Conservation (phyloP, 2,888 invertebrate species). For the Agrotis puta region DNA sequence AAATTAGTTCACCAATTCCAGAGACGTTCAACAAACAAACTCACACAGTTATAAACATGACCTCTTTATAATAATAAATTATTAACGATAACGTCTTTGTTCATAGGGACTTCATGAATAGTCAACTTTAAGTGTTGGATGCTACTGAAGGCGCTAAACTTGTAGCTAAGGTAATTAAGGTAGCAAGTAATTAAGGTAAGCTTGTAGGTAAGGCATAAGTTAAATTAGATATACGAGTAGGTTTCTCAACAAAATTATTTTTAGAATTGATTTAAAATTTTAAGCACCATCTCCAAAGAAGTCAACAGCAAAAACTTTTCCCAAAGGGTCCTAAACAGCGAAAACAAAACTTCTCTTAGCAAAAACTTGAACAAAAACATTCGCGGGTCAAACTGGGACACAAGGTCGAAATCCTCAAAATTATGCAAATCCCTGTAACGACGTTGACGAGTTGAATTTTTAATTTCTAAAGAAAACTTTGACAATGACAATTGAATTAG, state of each 20-base stretch:
- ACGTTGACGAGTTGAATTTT: conserved; percentile 70
- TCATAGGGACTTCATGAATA: no score
- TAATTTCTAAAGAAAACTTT: conserved; percentile 66
- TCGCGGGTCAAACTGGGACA: conserved; percentile 55
- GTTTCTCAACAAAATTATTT: neutral
- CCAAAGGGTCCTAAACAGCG: conserved; percentile 10
- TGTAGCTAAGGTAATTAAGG: no score
- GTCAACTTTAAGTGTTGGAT: no score
- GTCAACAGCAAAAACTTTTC: conserved; percentile 2
- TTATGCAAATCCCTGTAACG: conserved; percentile 68
- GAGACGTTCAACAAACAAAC: no score
- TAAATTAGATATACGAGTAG: no score
- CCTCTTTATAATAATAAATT: no score
- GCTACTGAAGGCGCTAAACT: no score
- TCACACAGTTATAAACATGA: no score
- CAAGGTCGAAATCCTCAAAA: conserved; percentile 62
- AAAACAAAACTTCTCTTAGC: conserved; percentile 21
- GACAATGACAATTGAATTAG: conserved; percentile 64
- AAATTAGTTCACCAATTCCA: no score
- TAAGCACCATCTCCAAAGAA: neutral
- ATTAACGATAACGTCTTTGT: no score
- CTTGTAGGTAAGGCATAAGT: no score
- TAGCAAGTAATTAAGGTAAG: no score
- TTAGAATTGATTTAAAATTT: conserved; percentile 11
- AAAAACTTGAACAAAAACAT: conserved; percentile 43